phyloP scores from a whole-genome alignment of 2,797 vertebrate genomes.

The Pachyuromys duprasi region DNA sequence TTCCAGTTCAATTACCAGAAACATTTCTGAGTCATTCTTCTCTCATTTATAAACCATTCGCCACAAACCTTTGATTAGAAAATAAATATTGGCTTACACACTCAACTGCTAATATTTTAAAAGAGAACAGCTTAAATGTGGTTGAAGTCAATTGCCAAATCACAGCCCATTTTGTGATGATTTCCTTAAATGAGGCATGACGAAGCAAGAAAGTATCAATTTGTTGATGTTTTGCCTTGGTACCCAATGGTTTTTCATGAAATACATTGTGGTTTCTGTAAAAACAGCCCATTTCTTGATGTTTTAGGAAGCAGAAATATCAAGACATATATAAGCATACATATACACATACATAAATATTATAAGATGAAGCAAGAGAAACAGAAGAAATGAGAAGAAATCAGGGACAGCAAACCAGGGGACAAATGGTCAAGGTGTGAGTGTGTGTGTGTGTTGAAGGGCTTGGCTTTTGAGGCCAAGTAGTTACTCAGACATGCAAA shows the following conservation, averaged over 20 bases:
- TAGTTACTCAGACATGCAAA: conserved; percentile 13
- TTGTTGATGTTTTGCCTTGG: conserved; percentile 71
- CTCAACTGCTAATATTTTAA: conserved; percentile 73
- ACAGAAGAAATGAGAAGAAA: not conserved
- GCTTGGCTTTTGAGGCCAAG: not conserved
- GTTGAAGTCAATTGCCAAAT: conserved; percentile 81
- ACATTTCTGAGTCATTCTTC: conserved; percentile 52
- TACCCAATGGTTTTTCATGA: conserved; percentile 44
- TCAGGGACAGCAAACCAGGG: not conserved
- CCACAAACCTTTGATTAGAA: conserved; percentile 73
- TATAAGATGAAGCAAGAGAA: not conserved
- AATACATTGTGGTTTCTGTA: conserved; percentile 29
- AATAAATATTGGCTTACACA: conserved; percentile 74
- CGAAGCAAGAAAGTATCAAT: conserved; percentile 72
- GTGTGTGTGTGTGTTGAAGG: not conserved
- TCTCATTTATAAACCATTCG: conserved; percentile 65
- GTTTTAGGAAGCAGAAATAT: conserved; percentile 47
- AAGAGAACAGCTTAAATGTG: conserved; percentile 68
- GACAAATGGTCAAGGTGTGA: not conserved
- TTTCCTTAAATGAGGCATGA: conserved; percentile 79
- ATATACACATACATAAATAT: not conserved
- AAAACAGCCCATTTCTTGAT: conserved; percentile 56
- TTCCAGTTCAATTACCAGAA: conserved; percentile 60
- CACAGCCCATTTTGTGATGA: conserved; percentile 81
- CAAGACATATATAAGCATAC: conserved; percentile 1